Conservation (phyloP, 2,888 invertebrate species). For the Himalopsyche japonica region DNA sequence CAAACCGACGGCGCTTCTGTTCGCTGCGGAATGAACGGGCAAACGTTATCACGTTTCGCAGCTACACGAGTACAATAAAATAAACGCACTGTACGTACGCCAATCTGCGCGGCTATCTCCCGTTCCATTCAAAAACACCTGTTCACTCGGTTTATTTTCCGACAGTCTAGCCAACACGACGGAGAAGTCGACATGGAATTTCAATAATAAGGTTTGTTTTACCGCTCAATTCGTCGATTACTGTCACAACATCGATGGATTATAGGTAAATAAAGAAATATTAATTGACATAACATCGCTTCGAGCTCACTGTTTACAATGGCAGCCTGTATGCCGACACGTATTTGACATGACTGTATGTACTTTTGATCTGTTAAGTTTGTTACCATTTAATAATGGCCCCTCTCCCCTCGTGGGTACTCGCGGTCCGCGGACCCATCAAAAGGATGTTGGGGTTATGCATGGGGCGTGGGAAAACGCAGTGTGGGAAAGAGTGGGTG, state of each 20-base stretch:
- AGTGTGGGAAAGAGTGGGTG: slow-evolving; percentile 84
- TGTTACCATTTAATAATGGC: not conserved
- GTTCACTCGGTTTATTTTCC: slow-evolving; percentile 74
- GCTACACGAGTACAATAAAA: slow-evolving; percentile 43
- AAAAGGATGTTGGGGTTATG: slow-evolving; percentile 75
- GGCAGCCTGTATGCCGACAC: not conserved
- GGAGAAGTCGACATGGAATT: not conserved
- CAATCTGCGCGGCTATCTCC: slow-evolving; percentile 41
- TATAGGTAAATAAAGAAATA: not conserved
- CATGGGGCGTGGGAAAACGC: slow-evolving; percentile 80
- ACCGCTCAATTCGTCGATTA: not conserved
- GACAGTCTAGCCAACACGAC: slow-evolving; percentile 60
- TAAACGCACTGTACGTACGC: slow-evolving; percentile 50
- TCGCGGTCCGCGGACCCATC: slow-evolving; percentile 43
- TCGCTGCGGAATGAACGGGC: slow-evolving; percentile 40
- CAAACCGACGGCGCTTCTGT: slow-evolving; percentile 28
- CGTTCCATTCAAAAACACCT: slow-evolving; percentile 77
- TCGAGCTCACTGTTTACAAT: not conserved
- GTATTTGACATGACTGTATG: slow-evolving; percentile 20
- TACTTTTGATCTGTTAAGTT: slow-evolving; percentile 19
- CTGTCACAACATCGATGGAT: not conserved
- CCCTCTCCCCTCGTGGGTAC: not conserved
- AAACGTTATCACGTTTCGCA: slow-evolving; percentile 42
- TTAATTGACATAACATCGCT: not conserved
- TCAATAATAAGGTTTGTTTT: not conserved